Conservation (phyloP, 1,140 invertebrate genomes). For the Drosophila hydei region DNA sequence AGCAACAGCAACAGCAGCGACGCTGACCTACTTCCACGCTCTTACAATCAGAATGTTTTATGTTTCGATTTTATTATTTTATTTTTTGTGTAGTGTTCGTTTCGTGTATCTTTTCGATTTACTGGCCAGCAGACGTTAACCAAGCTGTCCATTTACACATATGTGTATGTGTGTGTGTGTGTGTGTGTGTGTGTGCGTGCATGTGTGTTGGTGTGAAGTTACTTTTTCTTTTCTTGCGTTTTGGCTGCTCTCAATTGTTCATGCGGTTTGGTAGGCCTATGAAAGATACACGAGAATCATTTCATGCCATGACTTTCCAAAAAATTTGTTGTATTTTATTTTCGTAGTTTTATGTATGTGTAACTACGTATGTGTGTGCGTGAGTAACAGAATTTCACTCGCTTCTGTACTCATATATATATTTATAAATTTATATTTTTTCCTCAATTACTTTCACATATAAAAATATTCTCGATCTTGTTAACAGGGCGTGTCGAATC, state of each 20-base stretch:
- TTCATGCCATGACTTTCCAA: constrained; percentile 77
- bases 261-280: constrained; percentile 67
- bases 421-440: neutral
- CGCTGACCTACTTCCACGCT: constrained; percentile 74
- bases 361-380: neutral
- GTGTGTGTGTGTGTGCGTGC: constrained; percentile 19
- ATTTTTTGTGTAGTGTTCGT: constrained; percentile 76
- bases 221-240: constrained; percentile 79
- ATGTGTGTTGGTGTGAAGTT: constrained; percentile 62
- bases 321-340: constrained; percentile 16
- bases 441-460: constrained; percentile 30
- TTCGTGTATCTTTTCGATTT: constrained; percentile 78
- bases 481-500: constrained; percentile 19
- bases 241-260: constrained; percentile 77
- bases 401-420: neutral
- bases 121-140: constrained; percentile 47
- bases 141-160: constrained; percentile 15
- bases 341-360: neutral
- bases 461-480: constrained; percentile 8
- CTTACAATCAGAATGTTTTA: constrained; percentile 84
- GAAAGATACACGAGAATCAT: constrained; percentile 73
- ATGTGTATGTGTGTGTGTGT: constrained; percentile 6
- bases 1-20: constrained; percentile 30
- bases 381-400: constrained; percentile 10
- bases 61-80: constrained; percentile 83